Conservation (phyloP, 2,888 invertebrate genomes). For the Eilema griseolum region DNA sequence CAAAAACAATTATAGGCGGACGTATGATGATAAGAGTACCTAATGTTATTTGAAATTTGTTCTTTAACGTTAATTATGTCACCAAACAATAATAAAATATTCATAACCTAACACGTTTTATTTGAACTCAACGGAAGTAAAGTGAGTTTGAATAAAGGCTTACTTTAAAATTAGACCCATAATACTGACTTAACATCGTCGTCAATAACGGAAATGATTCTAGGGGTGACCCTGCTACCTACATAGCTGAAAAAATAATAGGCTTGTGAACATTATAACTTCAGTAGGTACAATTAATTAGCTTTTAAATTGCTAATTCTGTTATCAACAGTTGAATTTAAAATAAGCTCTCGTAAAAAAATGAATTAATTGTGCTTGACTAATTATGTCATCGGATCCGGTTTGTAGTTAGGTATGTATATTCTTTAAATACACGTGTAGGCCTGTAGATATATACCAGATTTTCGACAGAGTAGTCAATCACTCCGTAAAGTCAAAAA, state of each 20-base stretch:
- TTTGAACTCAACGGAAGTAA: constrained; percentile 49
- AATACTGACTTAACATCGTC: constrained; percentile 53
- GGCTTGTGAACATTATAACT: constrained; percentile 1
- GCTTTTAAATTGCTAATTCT: neutral
- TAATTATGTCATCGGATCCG: neutral
- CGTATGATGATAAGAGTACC: no score
- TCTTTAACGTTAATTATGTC: constrained; percentile 4
- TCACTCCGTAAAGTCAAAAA: neutral
- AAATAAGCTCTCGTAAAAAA: neutral
- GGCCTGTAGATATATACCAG: neutral
- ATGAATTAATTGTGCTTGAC: constrained; percentile 1
- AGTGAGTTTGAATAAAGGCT: constrained; percentile 47
- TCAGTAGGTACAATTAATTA: neutral
- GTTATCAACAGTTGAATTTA: neutral
- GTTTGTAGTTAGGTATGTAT: neutral
- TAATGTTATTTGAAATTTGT: neutral
- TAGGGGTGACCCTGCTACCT: constrained; percentile 35
- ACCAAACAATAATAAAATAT: constrained; percentile 42
- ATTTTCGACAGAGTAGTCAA: neutral
- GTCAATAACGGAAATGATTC: constrained; percentile 53
- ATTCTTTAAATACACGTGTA: neutral
- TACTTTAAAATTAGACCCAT: constrained; percentile 56
- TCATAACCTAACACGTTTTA: constrained; percentile 39
- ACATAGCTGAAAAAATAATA: neutral
- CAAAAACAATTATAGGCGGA: no score